These are phyloP conservation scores for Eidolon helvum DNA, from an alignment of 2,113 vertebrate genomes.

Conservation along the genomic window DNA sequence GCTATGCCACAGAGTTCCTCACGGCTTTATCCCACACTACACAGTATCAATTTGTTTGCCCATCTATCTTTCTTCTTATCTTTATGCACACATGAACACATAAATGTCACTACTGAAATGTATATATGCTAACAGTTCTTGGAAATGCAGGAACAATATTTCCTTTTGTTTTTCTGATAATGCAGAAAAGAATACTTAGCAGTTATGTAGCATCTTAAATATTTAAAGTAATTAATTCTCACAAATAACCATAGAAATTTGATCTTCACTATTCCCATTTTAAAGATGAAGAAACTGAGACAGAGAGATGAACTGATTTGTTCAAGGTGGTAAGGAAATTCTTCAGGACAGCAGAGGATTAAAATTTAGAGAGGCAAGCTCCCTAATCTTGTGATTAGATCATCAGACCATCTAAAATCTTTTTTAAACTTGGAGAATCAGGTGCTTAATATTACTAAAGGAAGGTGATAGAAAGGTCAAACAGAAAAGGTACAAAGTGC, in stretches of 20 bases:
- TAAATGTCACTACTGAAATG: background rate
- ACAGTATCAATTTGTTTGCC: slow-evolving; percentile 13
- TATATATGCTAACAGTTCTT: background rate
- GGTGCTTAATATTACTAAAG: slow-evolving; percentile 19
- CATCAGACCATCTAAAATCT: background rate
- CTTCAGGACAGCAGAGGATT: background rate
- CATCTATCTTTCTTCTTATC: slow-evolving; percentile 1
- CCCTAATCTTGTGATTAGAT: slow-evolving; percentile 22
- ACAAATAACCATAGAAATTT: background rate
- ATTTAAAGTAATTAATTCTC: background rate
- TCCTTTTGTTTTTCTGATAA: slow-evolving; percentile 16
- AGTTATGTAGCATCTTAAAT: background rate
- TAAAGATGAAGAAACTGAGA: slow-evolving; percentile 38
- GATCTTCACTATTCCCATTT: background rate
- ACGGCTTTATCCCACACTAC: slow-evolving; percentile 2
- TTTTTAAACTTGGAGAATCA: slow-evolving; percentile 18
- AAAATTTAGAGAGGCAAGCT: background rate
- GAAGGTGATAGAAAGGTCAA: slow-evolving; percentile 54
- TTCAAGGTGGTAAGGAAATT: background rate
- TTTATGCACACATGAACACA: background rate
- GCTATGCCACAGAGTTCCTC: background rate
- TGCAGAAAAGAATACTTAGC: background rate
- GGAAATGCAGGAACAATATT: background rate
- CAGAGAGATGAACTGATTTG: background rate
- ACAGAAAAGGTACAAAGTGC: slow-evolving; percentile 37